Evolutionary conservation across 2,888 invertebrate genomes (phyloP), one percentile per base, ranked within the genome.

Genomic region (Drosophila peninsularis): DNA sequence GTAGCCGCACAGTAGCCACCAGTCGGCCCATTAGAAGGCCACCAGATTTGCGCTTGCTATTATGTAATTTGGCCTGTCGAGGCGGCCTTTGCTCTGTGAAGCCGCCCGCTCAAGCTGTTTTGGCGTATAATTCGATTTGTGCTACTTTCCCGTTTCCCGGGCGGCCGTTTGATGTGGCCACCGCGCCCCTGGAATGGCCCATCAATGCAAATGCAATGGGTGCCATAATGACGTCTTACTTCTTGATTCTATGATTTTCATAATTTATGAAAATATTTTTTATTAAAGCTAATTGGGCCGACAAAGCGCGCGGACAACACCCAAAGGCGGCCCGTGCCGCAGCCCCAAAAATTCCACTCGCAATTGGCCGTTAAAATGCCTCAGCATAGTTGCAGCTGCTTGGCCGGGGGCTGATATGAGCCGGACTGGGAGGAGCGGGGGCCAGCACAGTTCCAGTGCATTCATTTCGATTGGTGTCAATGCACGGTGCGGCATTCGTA

Each of bases 1-100:
- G 71, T 71, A 71, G 71, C 75, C 34, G 62, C 71, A 75, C 78
- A 71, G 74, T 80, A 78, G 77, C 78, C 42, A 47, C 42, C 27
- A 62, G 52, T 62, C 53, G 49, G 62, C 44, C 10, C 24, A 47
- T 66, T 49, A 41, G 65, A 61, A 50, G 39, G 45, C 14, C 47
- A 27, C 27, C n/a, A 55, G 63, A 71, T 86, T 86, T 82, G 82
- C 87, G 79, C 81, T 74, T 58, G 75, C 81, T 74, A 90, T 90
- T 90, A 90, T 90, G 86, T 89, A 90, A 90, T 90, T 86, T 82
- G 78, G 72, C 63, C 79, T 73, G 82, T 68, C 52, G 39, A 44
- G 49, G 32, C 71, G 77, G 77, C 68, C 21, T 63, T 53, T 62
- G 39, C 41, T 64, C 44, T 66, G 36, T 70, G 45, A 53, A 58